Evolutionary conservation across 1,140 invertebrate genomes (phyloP), one percentile per base, ranked within the genome.

Genomic region (Aphelenchoides fujianensis): DNA sequence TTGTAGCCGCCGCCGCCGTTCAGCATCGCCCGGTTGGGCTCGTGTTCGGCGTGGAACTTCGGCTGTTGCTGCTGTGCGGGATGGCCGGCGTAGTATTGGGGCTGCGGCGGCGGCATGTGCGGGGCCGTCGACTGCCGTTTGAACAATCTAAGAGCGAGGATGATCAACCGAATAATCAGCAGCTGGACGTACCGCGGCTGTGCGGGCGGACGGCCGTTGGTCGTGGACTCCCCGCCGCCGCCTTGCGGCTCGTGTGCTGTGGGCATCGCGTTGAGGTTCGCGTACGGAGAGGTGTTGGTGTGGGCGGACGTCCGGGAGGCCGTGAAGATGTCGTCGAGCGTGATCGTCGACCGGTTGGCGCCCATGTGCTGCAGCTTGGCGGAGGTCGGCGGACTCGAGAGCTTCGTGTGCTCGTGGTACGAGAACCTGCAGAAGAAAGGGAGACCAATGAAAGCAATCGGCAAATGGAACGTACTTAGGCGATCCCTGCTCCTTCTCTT

Each of bases 401-500:
- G n/a, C n/a, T n/a, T n/a, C n/a, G n/a, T n/a, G n/a, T n/a, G n/a
- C n/a, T n/a, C n/a, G n/a, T n/a, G n/a, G n/a, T n/a, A n/a, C n/a
- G n/a, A n/a, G n/a, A n/a, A n/a, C n/a, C n/a, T n/a, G n/a, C n/a
- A n/a, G n/a, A n/a, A n/a, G n/a, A n/a, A n/a, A n/a, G n/a, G n/a
- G n/a, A n/a, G n/a, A n/a, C n/a, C n/a, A n/a, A n/a, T n/a, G n/a
- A n/a, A n/a, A n/a, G n/a, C n/a, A n/a, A n/a, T n/a, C n/a, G n/a
- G n/a, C n/a, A n/a, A n/a, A n/a, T n/a, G n/a, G n/a, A n/a, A n/a
- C n/a, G n/a, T n/a, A n/a, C n/a, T n/a, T n/a, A n/a, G n/a, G n/a
- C n/a, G n/a, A n/a, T n/a, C n/a, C n/a, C 30, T 35, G 16, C 53
- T 72, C 67, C 35, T 81, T 75, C 36, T 81, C 79, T 68, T 82